A percentile compares a stretch with the other conserved stretches of the same genome.
Conservation (phyloP, 2,797 vertebrate genomes). For the Argentina silus region DNA sequence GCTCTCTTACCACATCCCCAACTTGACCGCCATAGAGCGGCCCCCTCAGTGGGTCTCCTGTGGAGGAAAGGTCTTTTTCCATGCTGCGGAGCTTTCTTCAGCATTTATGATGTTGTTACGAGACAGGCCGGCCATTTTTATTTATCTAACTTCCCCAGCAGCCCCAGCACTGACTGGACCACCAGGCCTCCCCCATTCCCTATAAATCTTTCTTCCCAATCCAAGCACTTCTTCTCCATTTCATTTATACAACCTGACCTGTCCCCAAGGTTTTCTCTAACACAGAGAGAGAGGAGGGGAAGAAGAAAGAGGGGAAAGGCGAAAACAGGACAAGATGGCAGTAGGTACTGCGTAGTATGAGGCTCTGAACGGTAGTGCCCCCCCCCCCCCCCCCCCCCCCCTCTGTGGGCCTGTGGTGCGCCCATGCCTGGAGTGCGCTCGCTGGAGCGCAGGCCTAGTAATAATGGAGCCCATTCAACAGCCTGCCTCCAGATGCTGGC, state of each 20-base stretch:
- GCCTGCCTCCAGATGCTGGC: slow-evolving; percentile 78
- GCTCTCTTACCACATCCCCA: slow-evolving; percentile 27
- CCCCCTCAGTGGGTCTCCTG: slow-evolving; percentile 16
- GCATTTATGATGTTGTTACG: slow-evolving; percentile 58
- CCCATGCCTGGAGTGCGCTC: slow-evolving; percentile 61
- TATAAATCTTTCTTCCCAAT: slow-evolving; percentile 52
- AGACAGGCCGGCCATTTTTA: slow-evolving; percentile 45
- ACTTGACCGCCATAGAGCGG: slow-evolving; percentile 18
- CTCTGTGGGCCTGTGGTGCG: slow-evolving; percentile 36
- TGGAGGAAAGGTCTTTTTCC: slow-evolving; percentile 34
- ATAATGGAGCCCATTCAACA: slow-evolving; percentile 79
- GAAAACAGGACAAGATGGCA: slow-evolving; percentile 22
- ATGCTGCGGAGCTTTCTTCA: slow-evolving; percentile 37
- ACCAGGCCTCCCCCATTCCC: slow-evolving; percentile 33
- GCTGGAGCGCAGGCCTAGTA: slow-evolving; percentile 68
- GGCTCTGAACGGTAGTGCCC: slow-evolving; percentile 4
- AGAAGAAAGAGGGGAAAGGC: slow-evolving; percentile 16
- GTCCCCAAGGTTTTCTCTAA: slow-evolving; percentile 15
- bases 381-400: slow-evolving; percentile 41
- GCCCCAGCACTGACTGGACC: slow-evolving; percentile 29
- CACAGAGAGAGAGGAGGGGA: slow-evolving; percentile 16
- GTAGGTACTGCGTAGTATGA: neutral
- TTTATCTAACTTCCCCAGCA: slow-evolving; percentile 45
- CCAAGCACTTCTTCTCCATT: slow-evolving; percentile 21
- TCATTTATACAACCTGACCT: slow-evolving; percentile 43